These are phyloP conservation scores for Pollenia amentaria DNA, from an alignment of 2,888 invertebrate genomes.

Conservation along the genomic window DNA sequence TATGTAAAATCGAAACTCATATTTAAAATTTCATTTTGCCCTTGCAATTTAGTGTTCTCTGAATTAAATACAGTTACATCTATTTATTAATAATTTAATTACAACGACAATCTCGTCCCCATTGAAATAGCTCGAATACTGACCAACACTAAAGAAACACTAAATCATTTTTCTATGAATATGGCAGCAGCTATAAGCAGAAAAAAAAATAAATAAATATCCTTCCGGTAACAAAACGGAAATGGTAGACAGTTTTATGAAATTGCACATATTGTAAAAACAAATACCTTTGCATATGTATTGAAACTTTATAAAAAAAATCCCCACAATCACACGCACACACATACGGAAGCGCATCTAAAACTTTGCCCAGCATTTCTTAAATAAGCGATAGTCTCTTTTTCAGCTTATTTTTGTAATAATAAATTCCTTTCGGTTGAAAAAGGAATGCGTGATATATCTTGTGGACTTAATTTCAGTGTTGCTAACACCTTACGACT, in stretches of 20 bases:
- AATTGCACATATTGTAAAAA: slow-evolving; percentile 59
- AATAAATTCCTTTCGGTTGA: too few species aligned
- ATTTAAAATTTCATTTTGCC: too few species aligned
- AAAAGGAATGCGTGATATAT: too few species aligned
- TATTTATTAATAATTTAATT: neutral
- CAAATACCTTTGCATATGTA: slow-evolving; percentile 14
- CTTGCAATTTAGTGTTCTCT: too few species aligned
- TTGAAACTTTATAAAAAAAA: too few species aligned
- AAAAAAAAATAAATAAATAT: slow-evolving; percentile 47
- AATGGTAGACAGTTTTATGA: slow-evolving; percentile 63
- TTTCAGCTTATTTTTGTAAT: neutral
- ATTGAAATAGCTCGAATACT: slow-evolving; percentile 5
- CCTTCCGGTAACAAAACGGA: slow-evolving; percentile 68
- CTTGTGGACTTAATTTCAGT: too few species aligned
- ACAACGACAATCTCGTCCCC: neutral
- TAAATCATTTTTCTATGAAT: slow-evolving; percentile 17
- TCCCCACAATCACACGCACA: neutral
- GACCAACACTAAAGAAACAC: neutral
- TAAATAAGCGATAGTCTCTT: neutral
- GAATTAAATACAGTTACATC: neutral
- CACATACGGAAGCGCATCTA: neutral
- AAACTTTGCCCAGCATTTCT: neutral
- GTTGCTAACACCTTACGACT: too few species aligned
- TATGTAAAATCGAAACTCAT: neutral
- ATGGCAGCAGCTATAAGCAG: slow-evolving; percentile 9